Evolutionary conservation across 1,140 invertebrate species (phyloP), one percentile per base, ranked within the genome.

Genomic region (Spodoptera frugiperda): DNA sequence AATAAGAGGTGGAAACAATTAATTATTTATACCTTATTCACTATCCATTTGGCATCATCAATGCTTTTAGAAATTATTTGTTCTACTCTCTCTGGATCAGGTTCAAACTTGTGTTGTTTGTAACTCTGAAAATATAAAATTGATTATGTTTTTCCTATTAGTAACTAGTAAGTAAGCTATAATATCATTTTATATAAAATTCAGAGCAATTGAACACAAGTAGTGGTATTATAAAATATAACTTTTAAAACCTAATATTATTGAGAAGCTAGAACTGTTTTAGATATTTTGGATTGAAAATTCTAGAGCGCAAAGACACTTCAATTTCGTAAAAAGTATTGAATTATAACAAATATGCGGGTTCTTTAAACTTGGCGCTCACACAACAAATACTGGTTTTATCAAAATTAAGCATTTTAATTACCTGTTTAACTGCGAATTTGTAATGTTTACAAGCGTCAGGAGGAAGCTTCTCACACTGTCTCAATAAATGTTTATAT

Each of bases 11-110:
- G 5, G 14, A 25, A 33, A 61, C 39, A 61, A 14, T 46, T 51
- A 21, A 33, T 39, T n/a, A 65, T 8, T 33, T 59, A 77, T 83
- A 97, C 97, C 95, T 97, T 97, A 88, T 97, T 95, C 61, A 97
- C 85, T 84, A 98, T 94, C 97, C 97, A 98, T 77, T 97, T 95
- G 55, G 96, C 96, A 94, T 98, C 97, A 84, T 96, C 94, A 67
- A 97, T 86, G 80, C 97, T 96, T 90, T 96, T 96, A 59, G 95
- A 85, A 80, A 97, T 97, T 75, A 98, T 98, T 89, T 97, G 95
- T 75, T 95, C 91, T n/a, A 98, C 95, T 91, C 97, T 93, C 80
- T 96, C 96, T n/a, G 95, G 93, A 86, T 98, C 97, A 57, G 94
- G 94, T 93, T 98, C 97, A 83, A 96, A 93, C 44, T 95, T 90